phyloP scores from a whole-genome alignment of 2,888 invertebrate genomes.

The Cheilosia pagana region DNA sequence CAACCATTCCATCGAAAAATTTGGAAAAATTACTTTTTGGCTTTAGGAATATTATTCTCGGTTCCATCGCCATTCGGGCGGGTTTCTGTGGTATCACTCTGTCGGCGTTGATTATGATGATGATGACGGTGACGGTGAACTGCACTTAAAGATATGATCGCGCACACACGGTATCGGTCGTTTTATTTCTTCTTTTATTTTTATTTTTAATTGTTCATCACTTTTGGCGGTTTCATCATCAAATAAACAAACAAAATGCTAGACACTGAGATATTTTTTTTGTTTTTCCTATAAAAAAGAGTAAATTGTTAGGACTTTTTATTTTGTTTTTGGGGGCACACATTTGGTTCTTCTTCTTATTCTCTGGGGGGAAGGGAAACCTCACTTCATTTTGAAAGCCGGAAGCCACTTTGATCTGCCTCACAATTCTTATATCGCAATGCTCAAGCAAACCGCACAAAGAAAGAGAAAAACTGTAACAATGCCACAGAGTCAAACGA shows the following conservation, averaged over 20 bases:
- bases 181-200: conserved; percentile 3
- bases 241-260: not conserved
- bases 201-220: conserved; percentile 63
- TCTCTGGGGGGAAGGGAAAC: conserved; percentile 9
- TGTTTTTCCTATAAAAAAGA: conserved; percentile 57
- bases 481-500: conserved; percentile 13
- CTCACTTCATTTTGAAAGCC: conserved; percentile 17
- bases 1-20: conserved; percentile 70
- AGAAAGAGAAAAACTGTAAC: conserved; percentile 20
- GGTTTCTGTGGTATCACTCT: conserved; percentile 34
- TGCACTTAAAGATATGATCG: conserved; percentile 48
- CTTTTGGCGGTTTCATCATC: conserved; percentile 60
- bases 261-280: conserved; percentile 9
- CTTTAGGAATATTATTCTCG: conserved; percentile 71
- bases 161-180: conserved; percentile 33
- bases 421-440: not conserved
- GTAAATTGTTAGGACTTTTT: not conserved
- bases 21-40: conserved; percentile 73
- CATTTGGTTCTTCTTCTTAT: conserved; percentile 54
- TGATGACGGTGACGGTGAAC: conserved; percentile 34
- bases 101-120: conserved; percentile 22
- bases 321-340: conserved; percentile 39
- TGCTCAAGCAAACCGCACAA: conserved; percentile 33
- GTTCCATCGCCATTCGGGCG: conserved; percentile 70
- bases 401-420: conserved; percentile 44